phyloP scores from a whole-genome alignment of 2,797 vertebrate species.

The Paedocypris micromegethes region DNA sequence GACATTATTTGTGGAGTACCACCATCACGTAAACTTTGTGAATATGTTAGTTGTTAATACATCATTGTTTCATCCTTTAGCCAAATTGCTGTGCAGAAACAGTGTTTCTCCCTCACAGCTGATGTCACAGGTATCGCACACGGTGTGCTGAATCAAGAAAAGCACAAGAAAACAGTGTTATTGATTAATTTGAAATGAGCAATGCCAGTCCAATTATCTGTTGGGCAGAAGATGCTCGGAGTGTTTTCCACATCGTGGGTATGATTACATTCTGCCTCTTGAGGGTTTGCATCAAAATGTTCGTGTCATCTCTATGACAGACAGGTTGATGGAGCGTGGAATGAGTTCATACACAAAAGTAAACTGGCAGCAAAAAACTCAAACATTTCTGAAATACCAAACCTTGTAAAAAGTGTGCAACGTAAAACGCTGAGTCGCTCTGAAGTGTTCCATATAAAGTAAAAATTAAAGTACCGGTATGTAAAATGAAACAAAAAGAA shows the following conservation, averaged over 20 bases:
- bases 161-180: neutral
- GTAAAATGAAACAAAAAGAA: too few relatives aligned
- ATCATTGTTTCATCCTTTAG: too few relatives aligned
- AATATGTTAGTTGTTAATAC: too few relatives aligned
- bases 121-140: neutral
- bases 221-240: neutral
- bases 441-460: too few relatives aligned
- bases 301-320: slow-evolving; percentile 18
- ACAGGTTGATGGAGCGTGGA: slow-evolving; percentile 9
- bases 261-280: slow-evolving; percentile 16
- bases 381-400: neutral
- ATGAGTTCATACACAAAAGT: neutral
- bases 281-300: slow-evolving; percentile 25
- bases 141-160: slow-evolving; percentile 6
- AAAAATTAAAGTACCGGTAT: too few relatives aligned
- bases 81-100: too few relatives aligned
- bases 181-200: slow-evolving; percentile 11
- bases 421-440: too few relatives aligned
- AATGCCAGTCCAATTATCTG: slow-evolving; percentile 2
- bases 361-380: neutral
- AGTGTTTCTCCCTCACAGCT: too few relatives aligned
- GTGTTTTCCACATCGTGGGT: neutral
- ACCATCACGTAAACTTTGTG: too few relatives aligned
- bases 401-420: neutral
- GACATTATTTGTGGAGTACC: too few relatives aligned